These are phyloP conservation scores for Cabera pusaria DNA, from an alignment of 2,888 invertebrate species.

Conservation along the genomic window DNA sequence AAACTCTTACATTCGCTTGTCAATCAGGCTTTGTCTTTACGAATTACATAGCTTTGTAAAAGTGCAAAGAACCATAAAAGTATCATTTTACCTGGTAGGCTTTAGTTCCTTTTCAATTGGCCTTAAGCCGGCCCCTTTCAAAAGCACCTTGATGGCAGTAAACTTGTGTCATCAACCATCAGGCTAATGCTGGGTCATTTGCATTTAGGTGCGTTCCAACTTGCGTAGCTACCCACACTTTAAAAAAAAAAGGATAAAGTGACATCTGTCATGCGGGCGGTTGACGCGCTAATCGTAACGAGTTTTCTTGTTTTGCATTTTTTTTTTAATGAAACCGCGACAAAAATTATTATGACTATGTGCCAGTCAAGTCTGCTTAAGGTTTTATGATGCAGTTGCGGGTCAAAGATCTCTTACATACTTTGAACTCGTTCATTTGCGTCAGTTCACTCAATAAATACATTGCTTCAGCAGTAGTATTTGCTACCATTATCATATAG, in stretches of 20 bases:
- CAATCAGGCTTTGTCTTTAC: too few species aligned
- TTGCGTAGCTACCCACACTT: slow-evolving; percentile 15
- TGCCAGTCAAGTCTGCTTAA: not conserved
- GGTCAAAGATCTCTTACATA: too few species aligned
- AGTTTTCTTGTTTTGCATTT: slow-evolving; percentile 17
- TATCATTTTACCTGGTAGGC: too few species aligned
- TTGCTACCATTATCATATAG: too few species aligned
- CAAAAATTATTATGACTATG: slow-evolving; percentile 1
- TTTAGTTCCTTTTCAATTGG: not conserved
- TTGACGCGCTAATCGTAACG: slow-evolving; percentile 23
- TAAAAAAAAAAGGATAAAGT: slow-evolving; percentile 21
- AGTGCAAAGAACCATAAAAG: too few species aligned
- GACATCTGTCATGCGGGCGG: slow-evolving; percentile 34
- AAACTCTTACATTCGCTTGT: too few species aligned
- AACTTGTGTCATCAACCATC: slow-evolving; percentile 23
- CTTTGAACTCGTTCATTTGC: too few species aligned
- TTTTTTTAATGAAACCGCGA: not conserved
- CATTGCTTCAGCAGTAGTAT: too few species aligned
- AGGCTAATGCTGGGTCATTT: slow-evolving; percentile 30
- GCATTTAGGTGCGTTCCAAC: slow-evolving; percentile 28
- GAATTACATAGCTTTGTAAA: too few species aligned
- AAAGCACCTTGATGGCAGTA: slow-evolving; percentile 26
- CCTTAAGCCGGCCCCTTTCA: slow-evolving; percentile 10
- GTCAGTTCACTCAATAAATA: too few species aligned
- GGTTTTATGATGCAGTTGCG: not conserved